phyloP scores from a whole-genome alignment of 2,797 vertebrate genomes.

The Alectoris magna region DNA sequence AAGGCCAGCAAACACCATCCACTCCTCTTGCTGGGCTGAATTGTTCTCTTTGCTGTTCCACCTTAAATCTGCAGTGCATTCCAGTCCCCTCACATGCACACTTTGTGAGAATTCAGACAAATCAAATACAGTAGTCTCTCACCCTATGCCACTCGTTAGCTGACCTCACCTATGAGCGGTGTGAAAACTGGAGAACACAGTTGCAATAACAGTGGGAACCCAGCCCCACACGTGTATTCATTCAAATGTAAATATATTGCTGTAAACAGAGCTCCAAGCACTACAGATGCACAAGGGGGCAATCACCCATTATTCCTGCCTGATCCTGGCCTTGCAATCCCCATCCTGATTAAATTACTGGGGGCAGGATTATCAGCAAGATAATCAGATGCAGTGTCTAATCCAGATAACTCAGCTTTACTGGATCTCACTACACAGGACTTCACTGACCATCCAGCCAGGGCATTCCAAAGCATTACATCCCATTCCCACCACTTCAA shows the following conservation, averaged over 20 bases:
- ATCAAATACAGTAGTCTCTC: background rate
- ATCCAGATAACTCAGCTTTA: slow-evolving; percentile 64
- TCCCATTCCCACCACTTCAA: slow-evolving; percentile 2
- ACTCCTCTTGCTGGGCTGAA: background rate
- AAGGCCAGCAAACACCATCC: background rate
- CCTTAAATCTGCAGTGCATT: background rate
- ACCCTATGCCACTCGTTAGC: background rate
- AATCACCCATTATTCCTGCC: slow-evolving; percentile 11
- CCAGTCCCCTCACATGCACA: background rate
- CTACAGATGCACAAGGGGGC: background rate
- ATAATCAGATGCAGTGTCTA: slow-evolving; percentile 57
- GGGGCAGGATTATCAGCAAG: slow-evolving; percentile 51
- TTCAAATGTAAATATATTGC: background rate
- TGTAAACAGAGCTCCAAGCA: background rate
- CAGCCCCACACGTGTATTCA: background rate
- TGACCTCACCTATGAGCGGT: background rate
- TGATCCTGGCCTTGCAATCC: slow-evolving; percentile 32
- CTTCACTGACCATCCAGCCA: background rate
- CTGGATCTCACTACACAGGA: background rate
- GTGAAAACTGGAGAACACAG: background rate
- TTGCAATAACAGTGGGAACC: background rate
- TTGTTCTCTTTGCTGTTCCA: background rate
- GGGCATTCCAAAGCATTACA: background rate
- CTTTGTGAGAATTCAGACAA: background rate
- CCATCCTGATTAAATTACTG: slow-evolving; percentile 68